Percentiles rank a stretch among this genome's conserved stretches.
Conservation (phyloP, 92 coral and sea anemone genomes). For the Bergia sp. region DNA sequence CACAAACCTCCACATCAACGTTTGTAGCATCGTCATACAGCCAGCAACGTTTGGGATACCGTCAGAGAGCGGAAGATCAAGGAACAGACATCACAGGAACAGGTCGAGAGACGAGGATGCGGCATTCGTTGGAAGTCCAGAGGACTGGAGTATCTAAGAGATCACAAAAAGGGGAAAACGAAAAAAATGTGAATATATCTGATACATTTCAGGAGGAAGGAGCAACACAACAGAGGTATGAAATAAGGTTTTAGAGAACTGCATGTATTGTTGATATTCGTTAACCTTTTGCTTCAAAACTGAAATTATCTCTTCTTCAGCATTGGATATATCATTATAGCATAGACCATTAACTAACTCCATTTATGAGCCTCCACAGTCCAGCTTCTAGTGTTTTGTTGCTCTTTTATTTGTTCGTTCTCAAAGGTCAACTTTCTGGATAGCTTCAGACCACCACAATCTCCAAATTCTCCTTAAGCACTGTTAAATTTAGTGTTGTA, state of each 20-base stretch:
- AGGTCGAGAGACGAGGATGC: background rate
- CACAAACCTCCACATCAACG: background rate
- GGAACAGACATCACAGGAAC: background rate
- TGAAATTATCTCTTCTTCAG: too few relatives aligned
- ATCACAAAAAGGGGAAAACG: slow-evolving; percentile 4
- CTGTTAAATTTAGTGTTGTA: too few relatives aligned
- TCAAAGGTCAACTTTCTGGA: too few relatives aligned
- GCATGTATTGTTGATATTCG: too few relatives aligned
- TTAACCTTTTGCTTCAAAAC: too few relatives aligned
- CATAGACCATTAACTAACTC: too few relatives aligned
- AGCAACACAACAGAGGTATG: slow-evolving; percentile 10
- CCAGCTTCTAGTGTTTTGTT: too few relatives aligned
- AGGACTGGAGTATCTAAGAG: background rate
- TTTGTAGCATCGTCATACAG: background rate
- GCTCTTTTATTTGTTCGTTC: too few relatives aligned
- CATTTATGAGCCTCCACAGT: too few relatives aligned
- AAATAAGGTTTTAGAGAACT: background rate
- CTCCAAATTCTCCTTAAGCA: too few relatives aligned
- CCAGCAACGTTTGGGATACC: background rate
- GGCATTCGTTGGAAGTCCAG: slow-evolving; percentile 2
- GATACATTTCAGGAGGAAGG: background rate
- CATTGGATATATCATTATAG: too few relatives aligned
- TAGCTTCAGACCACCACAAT: too few relatives aligned
- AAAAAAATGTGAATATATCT: background rate
- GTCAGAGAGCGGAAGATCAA: background rate